Evolutionary conservation across 2,113 vertebrate genomes (phyloP).

Genomic region (Dipodomys merriami): DNA sequence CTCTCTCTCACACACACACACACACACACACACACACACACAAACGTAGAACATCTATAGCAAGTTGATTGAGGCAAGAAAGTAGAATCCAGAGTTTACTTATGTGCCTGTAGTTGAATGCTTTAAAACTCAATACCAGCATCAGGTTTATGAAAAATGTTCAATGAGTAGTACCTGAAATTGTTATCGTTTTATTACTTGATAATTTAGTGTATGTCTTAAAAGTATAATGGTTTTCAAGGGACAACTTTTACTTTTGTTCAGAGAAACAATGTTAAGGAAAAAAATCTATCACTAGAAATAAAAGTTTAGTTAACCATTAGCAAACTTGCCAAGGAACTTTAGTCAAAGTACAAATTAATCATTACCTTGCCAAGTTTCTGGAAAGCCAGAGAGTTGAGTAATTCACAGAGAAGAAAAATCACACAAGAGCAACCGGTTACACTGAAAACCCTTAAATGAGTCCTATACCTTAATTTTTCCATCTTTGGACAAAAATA

Average conservation of each 20-base stretch:
- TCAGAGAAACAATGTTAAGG: conserved; percentile 13
- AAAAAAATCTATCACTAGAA: neutral
- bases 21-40: too few species aligned
- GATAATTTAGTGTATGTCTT: neutral
- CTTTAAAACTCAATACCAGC: neutral
- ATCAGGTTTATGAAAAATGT: neutral
- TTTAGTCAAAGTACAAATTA: conserved; percentile 39
- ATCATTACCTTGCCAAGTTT: conserved; percentile 44
- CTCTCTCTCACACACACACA: too few species aligned
- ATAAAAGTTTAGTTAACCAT: conserved; percentile 53
- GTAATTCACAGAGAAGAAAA: conserved; percentile 13
- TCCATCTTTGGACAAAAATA: neutral
- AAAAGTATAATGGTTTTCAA: neutral
- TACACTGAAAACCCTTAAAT: neutral
- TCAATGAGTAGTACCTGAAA: neutral
- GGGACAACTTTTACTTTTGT: neutral
- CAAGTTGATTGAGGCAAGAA: neutral
- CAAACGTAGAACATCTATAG: conserved; percentile 2
- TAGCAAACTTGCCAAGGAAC: conserved; percentile 14
- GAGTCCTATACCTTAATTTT: conserved; percentile 33
- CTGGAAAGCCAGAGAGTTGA: neutral
- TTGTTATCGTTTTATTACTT: neutral
- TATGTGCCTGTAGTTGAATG: neutral
- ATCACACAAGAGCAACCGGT: neutral
- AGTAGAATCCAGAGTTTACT: neutral